phyloP scores from a whole-genome alignment of 2,888 invertebrate species.

The Sesia apiformis region DNA sequence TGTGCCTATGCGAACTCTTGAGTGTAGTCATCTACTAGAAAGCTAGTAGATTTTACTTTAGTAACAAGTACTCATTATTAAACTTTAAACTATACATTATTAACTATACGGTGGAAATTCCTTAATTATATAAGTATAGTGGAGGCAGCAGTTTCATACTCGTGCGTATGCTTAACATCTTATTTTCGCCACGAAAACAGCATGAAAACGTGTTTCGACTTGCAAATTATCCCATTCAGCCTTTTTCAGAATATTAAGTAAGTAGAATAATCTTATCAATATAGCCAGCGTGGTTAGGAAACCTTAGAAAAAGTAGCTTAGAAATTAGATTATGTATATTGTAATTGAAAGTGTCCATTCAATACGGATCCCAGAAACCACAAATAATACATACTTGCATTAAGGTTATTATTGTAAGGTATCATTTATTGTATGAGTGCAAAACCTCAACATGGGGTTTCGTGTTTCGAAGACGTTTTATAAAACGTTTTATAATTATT shows the following conservation, averaged over 20 bases:
- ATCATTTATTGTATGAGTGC: background rate
- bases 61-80: too few species aligned
- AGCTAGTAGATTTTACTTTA: too few species aligned
- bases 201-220: conserved; percentile 26
- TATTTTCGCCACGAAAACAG: conserved; percentile 1
- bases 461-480: too few species aligned
- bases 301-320: too few species aligned
- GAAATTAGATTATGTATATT: too few species aligned
- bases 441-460: background rate
- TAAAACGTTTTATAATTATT: too few species aligned
- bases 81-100: too few species aligned
- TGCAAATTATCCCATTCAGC: conserved; percentile 19
- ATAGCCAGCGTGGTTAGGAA: background rate
- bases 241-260: conserved; percentile 35
- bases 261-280: background rate
- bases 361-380: background rate
- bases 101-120: too few species aligned
- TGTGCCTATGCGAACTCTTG: too few species aligned
- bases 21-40: too few species aligned
- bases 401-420: too few species aligned
- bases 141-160: background rate
- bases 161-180: background rate
- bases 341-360: too few species aligned
- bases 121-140: background rate
- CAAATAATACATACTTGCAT: background rate